Conservation (phyloP, 2,113 vertebrate genomes). For the Turnix velox region DNA sequence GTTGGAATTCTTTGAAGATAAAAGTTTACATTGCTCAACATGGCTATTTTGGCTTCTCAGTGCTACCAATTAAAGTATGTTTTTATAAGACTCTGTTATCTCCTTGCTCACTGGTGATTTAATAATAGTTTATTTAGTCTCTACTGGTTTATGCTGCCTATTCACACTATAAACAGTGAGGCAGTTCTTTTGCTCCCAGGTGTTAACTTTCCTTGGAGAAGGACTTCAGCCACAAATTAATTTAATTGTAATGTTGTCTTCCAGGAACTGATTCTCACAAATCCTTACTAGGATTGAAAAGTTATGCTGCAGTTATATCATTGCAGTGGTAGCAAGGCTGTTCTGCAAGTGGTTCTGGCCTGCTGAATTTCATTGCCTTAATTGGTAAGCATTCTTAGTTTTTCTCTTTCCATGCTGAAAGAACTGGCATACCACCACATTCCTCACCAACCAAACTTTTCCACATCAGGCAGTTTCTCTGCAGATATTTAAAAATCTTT, state of each 20-base stretch:
- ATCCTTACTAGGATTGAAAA: neutral
- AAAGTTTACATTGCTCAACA: neutral
- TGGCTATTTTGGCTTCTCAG: neutral
- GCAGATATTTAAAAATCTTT: neutral
- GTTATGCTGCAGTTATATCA: neutral
- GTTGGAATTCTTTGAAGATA: neutral
- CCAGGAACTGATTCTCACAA: neutral
- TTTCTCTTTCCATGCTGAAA: slow-evolving; percentile 1
- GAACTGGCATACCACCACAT: neutral
- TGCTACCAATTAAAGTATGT: neutral
- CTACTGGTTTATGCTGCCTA: neutral
- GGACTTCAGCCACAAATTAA: neutral
- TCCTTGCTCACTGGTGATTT: neutral
- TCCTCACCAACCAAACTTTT: neutral
- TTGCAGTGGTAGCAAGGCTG: neutral
- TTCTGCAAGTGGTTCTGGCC: neutral
- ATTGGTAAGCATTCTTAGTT: neutral
- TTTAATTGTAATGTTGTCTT: neutral
- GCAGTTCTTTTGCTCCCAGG: neutral
- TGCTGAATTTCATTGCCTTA: slow-evolving; percentile 1
- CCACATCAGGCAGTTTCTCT: neutral
- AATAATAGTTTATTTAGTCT: neutral
- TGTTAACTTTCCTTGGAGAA: neutral
- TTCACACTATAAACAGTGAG: neutral
- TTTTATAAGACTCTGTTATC: neutral